These are phyloP conservation scores for Rhinopomastus cyanomelas DNA, from an alignment of 2,113 vertebrate species.

Conservation along the genomic window DNA sequence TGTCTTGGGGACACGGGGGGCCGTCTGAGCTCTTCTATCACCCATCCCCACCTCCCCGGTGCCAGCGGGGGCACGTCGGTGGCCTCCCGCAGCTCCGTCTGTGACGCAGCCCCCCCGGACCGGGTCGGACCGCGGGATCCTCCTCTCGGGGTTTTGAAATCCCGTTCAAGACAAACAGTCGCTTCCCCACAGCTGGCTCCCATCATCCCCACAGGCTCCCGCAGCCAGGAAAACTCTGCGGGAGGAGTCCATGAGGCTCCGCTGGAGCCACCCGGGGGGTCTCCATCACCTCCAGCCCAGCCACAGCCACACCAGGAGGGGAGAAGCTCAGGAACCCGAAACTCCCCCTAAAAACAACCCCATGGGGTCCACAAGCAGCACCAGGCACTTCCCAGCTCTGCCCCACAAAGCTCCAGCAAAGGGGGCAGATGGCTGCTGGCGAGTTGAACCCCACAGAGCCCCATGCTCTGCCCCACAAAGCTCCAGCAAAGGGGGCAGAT, in stretches of 20 bases:
- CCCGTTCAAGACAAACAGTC: neutral
- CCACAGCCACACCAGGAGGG: no score
- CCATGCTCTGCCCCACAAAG: neutral
- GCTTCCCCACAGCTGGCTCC: neutral
- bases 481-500: rapidly evolving
- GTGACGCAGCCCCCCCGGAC: neutral
- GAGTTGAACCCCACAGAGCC: neutral
- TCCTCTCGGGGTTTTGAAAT: conserved; percentile 9
- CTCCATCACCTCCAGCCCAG: neutral
- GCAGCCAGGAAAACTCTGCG: neutral
- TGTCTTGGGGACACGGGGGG: neutral
- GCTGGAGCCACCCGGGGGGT: neutral
- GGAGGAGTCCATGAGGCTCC: neutral
- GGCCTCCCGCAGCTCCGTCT: neutral
- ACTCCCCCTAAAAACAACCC: neutral
- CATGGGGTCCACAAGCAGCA: rapidly evolving
- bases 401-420: neutral
- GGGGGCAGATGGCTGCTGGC: neutral
- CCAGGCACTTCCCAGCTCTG: neutral
- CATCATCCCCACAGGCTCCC: neutral
- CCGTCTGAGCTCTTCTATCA: neutral
- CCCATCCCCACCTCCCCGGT: neutral
- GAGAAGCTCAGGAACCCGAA: neutral
- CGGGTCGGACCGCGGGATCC: neutral
- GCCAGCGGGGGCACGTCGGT: neutral